Percentiles rank a stretch among this genome's conserved stretches.
Evolutionary conservation across 23 tunicate species (phyloP).

Genomic region (Oikopleura albicans): DNA sequence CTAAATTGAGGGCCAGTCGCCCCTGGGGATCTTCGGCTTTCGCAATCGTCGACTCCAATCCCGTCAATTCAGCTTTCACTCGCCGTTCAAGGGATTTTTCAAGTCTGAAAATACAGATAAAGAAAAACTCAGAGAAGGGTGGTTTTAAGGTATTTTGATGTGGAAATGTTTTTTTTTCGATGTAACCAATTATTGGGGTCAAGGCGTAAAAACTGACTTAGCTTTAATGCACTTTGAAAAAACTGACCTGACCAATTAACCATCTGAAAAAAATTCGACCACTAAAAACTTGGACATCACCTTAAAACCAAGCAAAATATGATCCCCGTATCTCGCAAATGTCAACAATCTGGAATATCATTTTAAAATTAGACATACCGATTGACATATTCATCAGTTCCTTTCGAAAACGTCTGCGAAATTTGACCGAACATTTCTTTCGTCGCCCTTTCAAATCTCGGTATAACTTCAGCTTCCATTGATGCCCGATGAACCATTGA

Average conservation of each 20-base stretch:
- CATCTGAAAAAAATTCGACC: no score
- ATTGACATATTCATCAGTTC: background rate
- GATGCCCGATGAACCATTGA: background rate
- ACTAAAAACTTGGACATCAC: no score
- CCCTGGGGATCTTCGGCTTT: background rate
- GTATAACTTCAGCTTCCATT: background rate
- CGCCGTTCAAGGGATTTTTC: background rate
- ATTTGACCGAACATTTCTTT: background rate
- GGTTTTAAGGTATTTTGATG: no score
- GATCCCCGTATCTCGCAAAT: background rate
- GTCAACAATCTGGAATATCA: background rate
- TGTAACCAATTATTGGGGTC: no score
- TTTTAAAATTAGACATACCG: background rate
- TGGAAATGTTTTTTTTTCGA: no score
- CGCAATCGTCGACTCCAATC: background rate
- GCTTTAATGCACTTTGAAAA: no score
- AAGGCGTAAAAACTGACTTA: no score
- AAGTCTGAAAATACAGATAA: background rate
- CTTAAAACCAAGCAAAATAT: no score
- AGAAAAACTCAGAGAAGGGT: no score
- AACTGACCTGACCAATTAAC: no score
- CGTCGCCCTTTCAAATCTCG: conserved; percentile 2
- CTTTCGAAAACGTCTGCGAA: background rate
- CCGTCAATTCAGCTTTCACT: background rate
- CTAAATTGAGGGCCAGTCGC: background rate